A percentile compares a stretch with the other conserved stretches of the same genome.
These are phyloP conservation scores for Aurelia sp. DNA, from an alignment of 30 jellyfish, hydroid and myxozoan genomes.

Conservation along the genomic window DNA sequence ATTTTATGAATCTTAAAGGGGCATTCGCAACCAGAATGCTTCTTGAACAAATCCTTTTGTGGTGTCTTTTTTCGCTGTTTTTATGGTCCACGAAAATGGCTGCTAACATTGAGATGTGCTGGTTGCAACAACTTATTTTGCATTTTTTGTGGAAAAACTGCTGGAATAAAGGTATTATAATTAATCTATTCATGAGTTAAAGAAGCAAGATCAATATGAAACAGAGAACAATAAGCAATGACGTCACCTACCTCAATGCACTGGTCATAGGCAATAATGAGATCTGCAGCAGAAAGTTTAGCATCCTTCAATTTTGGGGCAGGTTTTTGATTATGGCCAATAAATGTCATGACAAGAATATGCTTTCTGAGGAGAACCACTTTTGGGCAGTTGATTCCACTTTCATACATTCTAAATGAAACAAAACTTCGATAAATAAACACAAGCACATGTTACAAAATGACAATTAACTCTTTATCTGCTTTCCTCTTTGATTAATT, in stretches of 20 bases:
- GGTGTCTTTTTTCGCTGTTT: too few relatives aligned
- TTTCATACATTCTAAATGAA: constrained; percentile 78
- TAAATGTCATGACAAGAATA: constrained; percentile 83
- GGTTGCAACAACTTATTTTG: too few relatives aligned
- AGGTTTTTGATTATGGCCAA: constrained; percentile 87
- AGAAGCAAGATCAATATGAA: neutral
- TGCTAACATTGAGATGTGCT: too few relatives aligned
- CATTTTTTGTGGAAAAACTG: too few relatives aligned
- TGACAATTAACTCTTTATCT: too few relatives aligned
- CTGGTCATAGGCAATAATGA: constrained; percentile 73
- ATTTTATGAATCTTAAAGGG: too few relatives aligned
- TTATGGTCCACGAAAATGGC: too few relatives aligned
- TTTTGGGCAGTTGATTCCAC: constrained; percentile 89
- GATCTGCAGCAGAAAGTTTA: constrained; percentile 46
- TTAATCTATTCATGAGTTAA: too few relatives aligned
- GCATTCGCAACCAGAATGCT: too few relatives aligned
- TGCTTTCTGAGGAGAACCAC: constrained; percentile 80
- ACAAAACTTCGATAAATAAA: neutral
- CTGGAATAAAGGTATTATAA: too few relatives aligned
- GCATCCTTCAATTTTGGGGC: constrained; percentile 96
- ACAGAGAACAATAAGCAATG: neutral
- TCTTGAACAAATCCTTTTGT: too few relatives aligned
- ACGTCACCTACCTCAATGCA: constrained; percentile 68
- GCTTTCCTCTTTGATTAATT: too few relatives aligned
- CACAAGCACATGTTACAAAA: neutral